These are phyloP conservation scores for Sorex fumeus DNA, from an alignment of 2,113 vertebrate species.

Conservation along the genomic window DNA sequence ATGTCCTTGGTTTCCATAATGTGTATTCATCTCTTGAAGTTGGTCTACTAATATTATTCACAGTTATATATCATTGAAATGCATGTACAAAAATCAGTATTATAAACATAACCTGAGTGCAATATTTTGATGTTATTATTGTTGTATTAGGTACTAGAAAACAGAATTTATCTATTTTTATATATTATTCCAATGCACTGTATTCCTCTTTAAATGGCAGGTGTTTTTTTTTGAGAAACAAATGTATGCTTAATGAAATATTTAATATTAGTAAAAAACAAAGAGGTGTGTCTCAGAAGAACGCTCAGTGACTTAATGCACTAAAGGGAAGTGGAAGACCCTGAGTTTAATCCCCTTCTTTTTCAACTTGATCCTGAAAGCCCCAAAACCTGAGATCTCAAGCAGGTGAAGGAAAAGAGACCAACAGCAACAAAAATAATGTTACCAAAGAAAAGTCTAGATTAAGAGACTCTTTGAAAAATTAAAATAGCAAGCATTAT, in stretches of 20 bases:
- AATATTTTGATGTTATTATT: neutral
- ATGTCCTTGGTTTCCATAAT: constrained; percentile 11
- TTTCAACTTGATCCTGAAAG: too few species aligned
- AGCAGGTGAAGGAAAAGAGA: too few species aligned
- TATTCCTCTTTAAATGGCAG: constrained; percentile 14
- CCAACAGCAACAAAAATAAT: neutral
- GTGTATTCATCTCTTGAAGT: neutral
- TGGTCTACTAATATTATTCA: neutral
- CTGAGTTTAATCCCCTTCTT: too few species aligned
- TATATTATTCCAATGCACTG: neutral
- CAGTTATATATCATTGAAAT: neutral
- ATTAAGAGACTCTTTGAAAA: neutral
- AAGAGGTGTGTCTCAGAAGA: neutral
- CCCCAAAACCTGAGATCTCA: too few species aligned
- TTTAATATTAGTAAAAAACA: constrained; percentile 48
- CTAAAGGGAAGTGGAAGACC: too few species aligned
- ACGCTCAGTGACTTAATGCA: too few species aligned
- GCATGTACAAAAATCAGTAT: neutral
- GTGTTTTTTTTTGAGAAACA: constrained; percentile 27
- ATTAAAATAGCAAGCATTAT: neutral
- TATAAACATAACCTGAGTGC: constrained; percentile 29
- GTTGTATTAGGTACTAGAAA: neutral
- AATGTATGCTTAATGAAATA: neutral
- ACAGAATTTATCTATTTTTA: neutral
- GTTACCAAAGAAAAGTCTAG: neutral